Percentiles rank a stretch among this genome's conserved stretches.
These are phyloP conservation scores for Coregonus clupeaformis DNA, from an alignment of 2,113 vertebrate species.

Conservation along the genomic window DNA sequence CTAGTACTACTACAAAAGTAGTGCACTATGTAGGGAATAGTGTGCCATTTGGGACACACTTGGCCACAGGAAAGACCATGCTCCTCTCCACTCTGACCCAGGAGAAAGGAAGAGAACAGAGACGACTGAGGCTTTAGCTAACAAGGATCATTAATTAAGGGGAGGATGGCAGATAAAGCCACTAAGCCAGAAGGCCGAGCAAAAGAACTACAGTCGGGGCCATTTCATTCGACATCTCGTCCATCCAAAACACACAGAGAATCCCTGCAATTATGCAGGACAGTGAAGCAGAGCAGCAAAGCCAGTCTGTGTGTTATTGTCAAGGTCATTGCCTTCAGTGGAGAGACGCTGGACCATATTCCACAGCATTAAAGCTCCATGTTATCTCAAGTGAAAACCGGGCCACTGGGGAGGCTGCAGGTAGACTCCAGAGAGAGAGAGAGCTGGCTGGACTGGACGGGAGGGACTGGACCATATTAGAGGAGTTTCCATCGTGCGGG, in stretches of 20 bases:
- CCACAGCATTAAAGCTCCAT: slow-evolving; percentile 46
- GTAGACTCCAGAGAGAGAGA: not conserved
- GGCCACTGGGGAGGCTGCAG: slow-evolving; percentile 42
- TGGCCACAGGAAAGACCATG: not conserved
- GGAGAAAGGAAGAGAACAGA: slow-evolving; percentile 15
- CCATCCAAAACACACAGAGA: slow-evolving; percentile 35
- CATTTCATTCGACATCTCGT: no score
- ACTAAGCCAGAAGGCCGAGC: no score
- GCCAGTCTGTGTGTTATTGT: slow-evolving; percentile 53
- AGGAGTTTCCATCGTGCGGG: slow-evolving; percentile 18
- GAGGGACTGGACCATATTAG: slow-evolving; percentile 29
- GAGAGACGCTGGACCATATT: slow-evolving; percentile 49
- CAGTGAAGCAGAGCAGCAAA: slow-evolving; percentile 39
- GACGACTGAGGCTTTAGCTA: no score
- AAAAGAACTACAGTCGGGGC: no score
- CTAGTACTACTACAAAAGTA: not conserved
- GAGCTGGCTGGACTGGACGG: not conserved
- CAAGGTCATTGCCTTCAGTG: slow-evolving; percentile 60
- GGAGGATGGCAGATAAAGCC: no score
- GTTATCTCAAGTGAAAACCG: slow-evolving; percentile 61
- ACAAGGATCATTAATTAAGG: no score
- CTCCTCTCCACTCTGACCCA: slow-evolving; percentile 46
- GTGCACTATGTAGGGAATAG: no score
- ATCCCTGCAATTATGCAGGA: slow-evolving; percentile 54
- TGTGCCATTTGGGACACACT: no score